Percentiles rank a stretch among this genome's conserved stretches.
These are phyloP conservation scores for Sebastes schlegelii DNA, from an alignment of 2,113 vertebrate species.

Conservation along the genomic window DNA sequence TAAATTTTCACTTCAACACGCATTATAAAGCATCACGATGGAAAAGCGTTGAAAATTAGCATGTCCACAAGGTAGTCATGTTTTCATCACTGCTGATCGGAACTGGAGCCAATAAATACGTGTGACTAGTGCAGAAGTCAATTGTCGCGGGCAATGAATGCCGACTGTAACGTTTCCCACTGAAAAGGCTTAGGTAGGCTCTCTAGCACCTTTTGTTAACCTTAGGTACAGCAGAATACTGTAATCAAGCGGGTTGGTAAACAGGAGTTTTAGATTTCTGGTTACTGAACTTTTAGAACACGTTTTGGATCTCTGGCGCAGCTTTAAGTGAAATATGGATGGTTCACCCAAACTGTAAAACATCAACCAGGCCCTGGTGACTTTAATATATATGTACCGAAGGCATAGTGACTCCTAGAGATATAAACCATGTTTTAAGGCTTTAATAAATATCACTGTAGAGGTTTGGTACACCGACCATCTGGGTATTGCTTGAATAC, in stretches of 20 bases:
- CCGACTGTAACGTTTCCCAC: no score
- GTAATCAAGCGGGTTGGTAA: background rate
- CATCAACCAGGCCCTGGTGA: background rate
- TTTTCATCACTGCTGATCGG: no score
- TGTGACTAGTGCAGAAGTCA: no score
- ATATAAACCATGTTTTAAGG: constrained; percentile 16
- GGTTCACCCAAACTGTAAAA: background rate
- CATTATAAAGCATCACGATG: no score
- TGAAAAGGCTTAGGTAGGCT: no score
- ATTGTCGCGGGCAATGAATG: no score
- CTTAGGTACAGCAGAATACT: background rate
- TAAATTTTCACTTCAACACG: no score
- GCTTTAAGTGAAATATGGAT: background rate
- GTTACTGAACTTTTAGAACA: background rate
- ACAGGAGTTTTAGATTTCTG: background rate
- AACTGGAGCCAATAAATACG: no score
- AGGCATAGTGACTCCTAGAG: background rate
- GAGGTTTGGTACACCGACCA: constrained; percentile 20
- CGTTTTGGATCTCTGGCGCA: background rate
- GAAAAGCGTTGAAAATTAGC: no score
- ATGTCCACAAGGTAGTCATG: no score
- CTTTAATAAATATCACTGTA: constrained; percentile 28
- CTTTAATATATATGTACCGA: background rate
- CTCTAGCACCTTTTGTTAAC: background rate
- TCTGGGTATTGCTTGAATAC: constrained; percentile 38